These are phyloP conservation scores for Halictus ligatus DNA, from an alignment of 2,888 invertebrate species.

Conservation along the genomic window DNA sequence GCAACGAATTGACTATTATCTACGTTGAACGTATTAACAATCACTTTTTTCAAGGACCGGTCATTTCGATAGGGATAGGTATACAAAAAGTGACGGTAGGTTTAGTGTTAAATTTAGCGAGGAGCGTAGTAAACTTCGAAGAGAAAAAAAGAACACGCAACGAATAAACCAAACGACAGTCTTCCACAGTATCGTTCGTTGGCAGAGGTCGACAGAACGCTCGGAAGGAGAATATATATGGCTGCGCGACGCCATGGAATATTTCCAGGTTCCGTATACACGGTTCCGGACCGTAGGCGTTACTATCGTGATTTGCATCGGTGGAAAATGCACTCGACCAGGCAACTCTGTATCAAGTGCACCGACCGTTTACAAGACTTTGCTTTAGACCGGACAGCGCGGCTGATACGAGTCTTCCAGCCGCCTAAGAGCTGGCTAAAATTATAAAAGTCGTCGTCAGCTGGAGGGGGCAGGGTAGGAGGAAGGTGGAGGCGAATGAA, in stretches of 20 bases:
- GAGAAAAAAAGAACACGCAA: neutral
- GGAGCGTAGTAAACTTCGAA: neutral
- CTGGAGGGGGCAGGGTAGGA: neutral
- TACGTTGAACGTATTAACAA: too few relatives aligned
- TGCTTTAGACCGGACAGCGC: neutral
- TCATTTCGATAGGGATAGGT: too few relatives aligned
- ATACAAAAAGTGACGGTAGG: too few relatives aligned
- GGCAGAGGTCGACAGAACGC: neutral
- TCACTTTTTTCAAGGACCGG: too few relatives aligned
- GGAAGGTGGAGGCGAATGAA: neutral
- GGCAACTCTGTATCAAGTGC: neutral
- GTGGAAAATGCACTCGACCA: conserved; percentile 14
- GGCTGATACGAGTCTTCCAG: neutral
- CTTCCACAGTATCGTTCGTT: neutral
- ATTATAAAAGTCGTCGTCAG: neutral
- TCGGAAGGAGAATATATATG: neutral
- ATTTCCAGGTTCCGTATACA: neutral
- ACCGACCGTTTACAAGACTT: neutral
- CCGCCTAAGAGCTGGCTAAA: neutral
- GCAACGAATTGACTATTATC: too few relatives aligned
- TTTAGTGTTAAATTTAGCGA: neutral
- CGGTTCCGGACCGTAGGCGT: neutral
- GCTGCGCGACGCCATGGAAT: neutral
- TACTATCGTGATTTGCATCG: conserved; percentile 17
- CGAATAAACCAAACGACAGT: neutral